Conservation (phyloP, 2,113 vertebrate genomes). For the Rhombomys opimus region DNA sequence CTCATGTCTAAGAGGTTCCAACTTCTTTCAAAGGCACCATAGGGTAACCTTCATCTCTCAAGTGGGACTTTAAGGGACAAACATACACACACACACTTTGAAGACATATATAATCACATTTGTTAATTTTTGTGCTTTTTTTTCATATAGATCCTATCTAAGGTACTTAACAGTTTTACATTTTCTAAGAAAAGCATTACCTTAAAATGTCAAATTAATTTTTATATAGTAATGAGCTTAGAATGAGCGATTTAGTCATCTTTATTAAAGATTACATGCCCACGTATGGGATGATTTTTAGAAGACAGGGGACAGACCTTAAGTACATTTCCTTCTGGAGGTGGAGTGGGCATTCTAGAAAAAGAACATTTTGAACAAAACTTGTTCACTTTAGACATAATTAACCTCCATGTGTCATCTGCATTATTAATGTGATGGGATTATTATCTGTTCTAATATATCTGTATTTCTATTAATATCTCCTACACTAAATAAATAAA, state of each 20-base stretch:
- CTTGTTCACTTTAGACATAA: conserved; percentile 84
- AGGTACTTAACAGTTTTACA: neutral
- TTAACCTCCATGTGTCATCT: conserved; percentile 86
- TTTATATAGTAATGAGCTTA: conserved; percentile 20
- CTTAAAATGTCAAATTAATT: conserved; percentile 56
- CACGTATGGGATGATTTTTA: conserved; percentile 21
- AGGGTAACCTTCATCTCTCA: too few species aligned
- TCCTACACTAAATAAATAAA: conserved; percentile 85
- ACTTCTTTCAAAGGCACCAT: neutral
- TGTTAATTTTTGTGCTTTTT: neutral
- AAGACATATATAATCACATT: neutral
- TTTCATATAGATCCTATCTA: neutral
- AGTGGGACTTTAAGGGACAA: too few species aligned
- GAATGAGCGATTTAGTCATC: conserved; percentile 53
- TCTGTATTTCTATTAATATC: conserved; percentile 84
- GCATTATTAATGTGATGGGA: conserved; percentile 84
- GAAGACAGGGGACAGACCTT: neutral
- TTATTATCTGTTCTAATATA: conserved; percentile 83
- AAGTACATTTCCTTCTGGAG: conserved; percentile 65
- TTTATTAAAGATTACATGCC: conserved; percentile 5
- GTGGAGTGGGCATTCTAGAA: conserved; percentile 73
- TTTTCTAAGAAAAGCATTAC: neutral
- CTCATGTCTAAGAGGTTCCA: rapidly evolving
- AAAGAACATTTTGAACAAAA: conserved; percentile 77
- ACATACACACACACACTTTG: neutral